Percentiles rank a stretch among this genome's conserved stretches.
Conservation (phyloP, 1,140 invertebrate species). For the Drosophila sucinea region DNA sequence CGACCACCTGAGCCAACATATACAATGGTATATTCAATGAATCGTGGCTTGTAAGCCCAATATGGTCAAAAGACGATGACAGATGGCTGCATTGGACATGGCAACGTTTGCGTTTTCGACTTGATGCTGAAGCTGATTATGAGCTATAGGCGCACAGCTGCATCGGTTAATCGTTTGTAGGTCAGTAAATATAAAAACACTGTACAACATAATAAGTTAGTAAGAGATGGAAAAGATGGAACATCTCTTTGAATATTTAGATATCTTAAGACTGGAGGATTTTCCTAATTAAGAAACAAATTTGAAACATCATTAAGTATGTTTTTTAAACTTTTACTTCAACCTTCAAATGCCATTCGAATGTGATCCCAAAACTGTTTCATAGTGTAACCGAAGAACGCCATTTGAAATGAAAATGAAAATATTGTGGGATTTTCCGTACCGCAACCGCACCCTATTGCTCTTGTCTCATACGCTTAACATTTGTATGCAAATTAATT, state of each 20-base stretch:
- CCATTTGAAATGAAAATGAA: neutral
- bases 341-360: no score
- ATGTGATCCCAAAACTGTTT: neutral
- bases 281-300: no score
- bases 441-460: neutral
- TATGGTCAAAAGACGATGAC: conserved; percentile 46
- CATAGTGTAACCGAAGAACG: neutral
- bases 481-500: conserved; percentile 20
- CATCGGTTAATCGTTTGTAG: conserved; percentile 18
- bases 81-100: conserved; percentile 38
- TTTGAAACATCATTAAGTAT: no score
- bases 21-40: conserved; percentile 19
- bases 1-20: conserved; percentile 49
- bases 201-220: neutral
- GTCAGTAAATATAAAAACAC: conserved; percentile 4
- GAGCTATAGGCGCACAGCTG: conserved; percentile 7
- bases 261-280: no score
- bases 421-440: neutral
- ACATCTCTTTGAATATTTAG: no score
- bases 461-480: conserved; percentile 1
- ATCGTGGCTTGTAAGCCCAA: conserved; percentile 50
- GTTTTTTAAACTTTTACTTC: no score
- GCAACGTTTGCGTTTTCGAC: conserved; percentile 33
- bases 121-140: conserved; percentile 27
- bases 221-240: neutral